Evolutionary conservation across 2,888 invertebrate species (phyloP).

Genomic region (Mamestra brassicae): DNA sequence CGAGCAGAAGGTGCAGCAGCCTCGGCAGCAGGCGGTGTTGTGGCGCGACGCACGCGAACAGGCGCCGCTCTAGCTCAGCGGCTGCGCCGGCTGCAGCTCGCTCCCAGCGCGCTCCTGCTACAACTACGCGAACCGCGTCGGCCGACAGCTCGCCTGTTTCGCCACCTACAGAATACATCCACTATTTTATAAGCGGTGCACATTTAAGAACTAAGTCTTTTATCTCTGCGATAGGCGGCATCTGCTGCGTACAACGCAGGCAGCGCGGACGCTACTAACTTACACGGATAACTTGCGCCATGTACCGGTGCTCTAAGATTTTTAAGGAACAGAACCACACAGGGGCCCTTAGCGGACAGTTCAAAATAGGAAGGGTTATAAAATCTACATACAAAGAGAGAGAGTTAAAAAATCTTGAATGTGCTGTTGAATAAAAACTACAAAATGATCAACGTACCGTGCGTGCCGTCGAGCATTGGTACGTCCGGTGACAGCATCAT

Average conservation of each 20-base stretch:
- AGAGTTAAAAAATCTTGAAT: background rate
- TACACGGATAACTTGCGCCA: background rate
- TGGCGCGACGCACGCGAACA: constrained; percentile 84
- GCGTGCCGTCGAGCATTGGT: constrained; percentile 67
- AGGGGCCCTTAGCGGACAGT: background rate
- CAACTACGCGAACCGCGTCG: constrained; percentile 76
- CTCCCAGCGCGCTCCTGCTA: constrained; percentile 86
- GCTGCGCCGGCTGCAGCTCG: constrained; percentile 78
- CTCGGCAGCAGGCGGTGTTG: constrained; percentile 87
- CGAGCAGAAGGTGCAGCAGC: constrained; percentile 83
- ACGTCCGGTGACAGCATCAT: constrained; percentile 91
- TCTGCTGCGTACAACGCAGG: too few species aligned
- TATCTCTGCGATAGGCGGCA: too few species aligned
- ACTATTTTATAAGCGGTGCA: background rate
- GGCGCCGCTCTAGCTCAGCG: constrained; percentile 81
- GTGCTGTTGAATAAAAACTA: background rate
- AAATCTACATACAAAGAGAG: background rate
- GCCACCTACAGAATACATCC: background rate
- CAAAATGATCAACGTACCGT: background rate
- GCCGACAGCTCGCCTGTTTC: constrained; percentile 3
- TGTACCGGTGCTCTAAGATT: background rate
- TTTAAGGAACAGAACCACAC: too few species aligned
- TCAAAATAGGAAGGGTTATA: background rate
- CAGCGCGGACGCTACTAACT: too few species aligned
- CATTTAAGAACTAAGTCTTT: background rate